A percentile compares a stretch with the other conserved stretches of the same genome.
Evolutionary conservation across 1,140 invertebrate species (phyloP).

Genomic region (Drosophila setifemur): DNA sequence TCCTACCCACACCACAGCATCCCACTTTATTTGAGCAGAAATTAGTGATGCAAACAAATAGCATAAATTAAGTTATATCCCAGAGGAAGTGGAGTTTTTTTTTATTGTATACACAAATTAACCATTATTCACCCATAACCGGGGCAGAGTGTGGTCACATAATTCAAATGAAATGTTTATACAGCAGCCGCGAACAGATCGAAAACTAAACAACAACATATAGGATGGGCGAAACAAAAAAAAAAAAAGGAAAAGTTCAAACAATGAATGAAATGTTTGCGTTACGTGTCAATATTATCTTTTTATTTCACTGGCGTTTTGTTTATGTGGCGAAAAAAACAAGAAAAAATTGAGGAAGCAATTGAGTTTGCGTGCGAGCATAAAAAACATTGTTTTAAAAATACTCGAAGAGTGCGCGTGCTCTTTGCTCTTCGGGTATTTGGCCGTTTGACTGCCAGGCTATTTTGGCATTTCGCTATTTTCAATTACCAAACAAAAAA

Average conservation of each 20-base stretch:
- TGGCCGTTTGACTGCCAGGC: slow-evolving; percentile 1
- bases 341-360: slow-evolving; percentile 33
- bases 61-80: not conserved
- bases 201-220: slow-evolving; percentile 32
- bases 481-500: too few relatives aligned
- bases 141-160: slow-evolving; percentile 18
- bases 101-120: slow-evolving; percentile 13
- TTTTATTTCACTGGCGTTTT: slow-evolving; percentile 52
- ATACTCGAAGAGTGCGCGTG: slow-evolving; percentile 50
- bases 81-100: slow-evolving; percentile 12
- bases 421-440: slow-evolving; percentile 2
- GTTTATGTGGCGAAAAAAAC: slow-evolving; percentile 50
- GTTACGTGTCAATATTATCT: slow-evolving; percentile 73
- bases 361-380: slow-evolving; percentile 46
- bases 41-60: not conserved
- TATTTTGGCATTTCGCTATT: slow-evolving; percentile 43
- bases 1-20: not conserved
- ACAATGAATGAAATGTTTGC: slow-evolving; percentile 79
- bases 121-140: slow-evolving; percentile 29
- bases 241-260: slow-evolving; percentile 31
- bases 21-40: not conserved
- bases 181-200: slow-evolving; percentile 14
- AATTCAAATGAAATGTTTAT: slow-evolving; percentile 43
- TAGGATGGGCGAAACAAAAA: slow-evolving; percentile 7
- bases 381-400: slow-evolving; percentile 76